A percentile compares a stretch with the other conserved stretches of the same genome.
phyloP scores from a whole-genome alignment of 2,797 vertebrate genomes.

The Botia almorhae region DNA sequence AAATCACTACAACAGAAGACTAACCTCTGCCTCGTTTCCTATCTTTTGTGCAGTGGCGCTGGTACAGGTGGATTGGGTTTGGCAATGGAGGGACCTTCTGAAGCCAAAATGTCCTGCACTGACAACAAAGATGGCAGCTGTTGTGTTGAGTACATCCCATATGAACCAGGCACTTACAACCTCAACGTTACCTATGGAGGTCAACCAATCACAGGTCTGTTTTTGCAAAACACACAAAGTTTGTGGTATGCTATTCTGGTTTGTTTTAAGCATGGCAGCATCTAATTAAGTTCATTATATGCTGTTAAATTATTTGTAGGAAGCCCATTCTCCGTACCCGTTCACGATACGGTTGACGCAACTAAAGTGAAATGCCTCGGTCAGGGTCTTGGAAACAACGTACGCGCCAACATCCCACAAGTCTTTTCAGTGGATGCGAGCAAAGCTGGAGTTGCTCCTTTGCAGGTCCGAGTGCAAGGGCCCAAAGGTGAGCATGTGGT shows the following conservation, averaged over 20 bases:
- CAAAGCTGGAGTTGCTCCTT: conserved; percentile 88
- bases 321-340: conserved; percentile 91
- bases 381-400: conserved; percentile 85
- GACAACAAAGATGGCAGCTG: conserved; percentile 97
- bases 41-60: conserved; percentile 79
- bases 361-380: conserved; percentile 91
- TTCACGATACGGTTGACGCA: conserved; percentile 86
- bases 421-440: conserved; percentile 91
- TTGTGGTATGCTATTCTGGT: background rate
- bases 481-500: conserved; percentile 82
- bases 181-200: conserved; percentile 93
- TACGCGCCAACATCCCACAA: conserved; percentile 89
- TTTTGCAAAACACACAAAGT: background rate
- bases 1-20: background rate
- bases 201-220: conserved; percentile 86
- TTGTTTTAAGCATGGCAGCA: background rate
- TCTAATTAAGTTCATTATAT: background rate
- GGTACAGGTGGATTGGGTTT: conserved; percentile 90
- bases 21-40: background rate
- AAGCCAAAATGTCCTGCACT: conserved; percentile 94
- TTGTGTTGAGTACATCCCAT: conserved; percentile 90
- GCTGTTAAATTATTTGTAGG: conserved; percentile 68
- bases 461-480: conserved; percentile 89
- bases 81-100: conserved; percentile 91
- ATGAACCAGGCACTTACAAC: conserved; percentile 90